phyloP scores from a whole-genome alignment of 2,888 invertebrate species.

The Melolontha melolontha region DNA sequence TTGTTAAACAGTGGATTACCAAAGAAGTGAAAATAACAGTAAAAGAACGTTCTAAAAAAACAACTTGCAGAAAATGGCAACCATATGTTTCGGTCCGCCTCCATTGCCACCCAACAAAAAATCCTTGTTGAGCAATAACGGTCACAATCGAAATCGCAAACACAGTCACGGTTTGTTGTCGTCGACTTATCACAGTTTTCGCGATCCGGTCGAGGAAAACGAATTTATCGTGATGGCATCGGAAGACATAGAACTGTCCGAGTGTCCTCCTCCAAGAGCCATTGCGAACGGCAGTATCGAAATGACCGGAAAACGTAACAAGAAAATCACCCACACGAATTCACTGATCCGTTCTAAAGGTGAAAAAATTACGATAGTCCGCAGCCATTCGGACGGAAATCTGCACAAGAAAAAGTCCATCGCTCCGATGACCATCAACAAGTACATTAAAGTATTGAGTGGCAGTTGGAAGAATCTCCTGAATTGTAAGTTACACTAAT shows the following conservation, averaged over 20 bases:
- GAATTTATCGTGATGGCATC: slow-evolving; percentile 56
- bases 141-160: slow-evolving; percentile 49
- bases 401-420: slow-evolving; percentile 63
- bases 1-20: slow-evolving; percentile 19
- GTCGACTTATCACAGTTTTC: slow-evolving; percentile 71
- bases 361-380: slow-evolving; percentile 66
- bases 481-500: slow-evolving; percentile 74
- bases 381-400: slow-evolving; percentile 81
- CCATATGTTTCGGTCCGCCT: slow-evolving; percentile 71
- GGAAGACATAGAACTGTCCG: slow-evolving; percentile 57
- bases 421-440: slow-evolving; percentile 69
- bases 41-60: slow-evolving; percentile 26
- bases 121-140: slow-evolving; percentile 52
- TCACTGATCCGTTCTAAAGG: slow-evolving; percentile 61
- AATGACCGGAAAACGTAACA: slow-evolving; percentile 49
- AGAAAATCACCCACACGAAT: slow-evolving; percentile 64
- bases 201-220: slow-evolving; percentile 69
- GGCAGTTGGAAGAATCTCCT: slow-evolving; percentile 85
- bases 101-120: slow-evolving; percentile 70
- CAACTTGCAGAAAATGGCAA: slow-evolving; percentile 64
- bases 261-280: slow-evolving; percentile 41
- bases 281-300: slow-evolving; percentile 34
- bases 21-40: slow-evolving; percentile 18
- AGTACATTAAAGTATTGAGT: slow-evolving; percentile 80
- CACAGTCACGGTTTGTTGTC: slow-evolving; percentile 61